phyloP scores from a whole-genome alignment of 2,888 invertebrate species.

The Nomada hirtipes region DNA sequence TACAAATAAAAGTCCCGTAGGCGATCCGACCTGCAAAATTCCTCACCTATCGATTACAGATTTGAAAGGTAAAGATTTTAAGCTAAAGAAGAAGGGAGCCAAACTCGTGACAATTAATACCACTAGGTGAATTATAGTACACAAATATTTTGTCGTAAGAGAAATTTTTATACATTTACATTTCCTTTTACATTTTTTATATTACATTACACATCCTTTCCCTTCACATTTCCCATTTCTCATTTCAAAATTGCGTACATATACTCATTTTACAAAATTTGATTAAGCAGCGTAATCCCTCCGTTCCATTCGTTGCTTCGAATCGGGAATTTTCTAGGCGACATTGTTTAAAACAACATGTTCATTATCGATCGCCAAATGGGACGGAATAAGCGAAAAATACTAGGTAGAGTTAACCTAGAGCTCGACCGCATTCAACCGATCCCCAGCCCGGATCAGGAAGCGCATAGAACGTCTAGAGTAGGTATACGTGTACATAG shows the following conservation, averaged over 20 bases:
- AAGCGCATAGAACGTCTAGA: conserved; percentile 32
- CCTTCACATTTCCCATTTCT: no score
- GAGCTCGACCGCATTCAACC: conserved; percentile 23
- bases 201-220: no score
- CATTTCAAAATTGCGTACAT: no score
- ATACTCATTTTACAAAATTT: no score
- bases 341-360: not conserved
- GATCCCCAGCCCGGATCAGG: conserved; percentile 39
- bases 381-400: conserved; percentile 23
- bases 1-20: conserved; percentile 5
- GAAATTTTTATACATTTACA: no score
- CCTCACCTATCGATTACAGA: not conserved
- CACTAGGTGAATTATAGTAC: no score
- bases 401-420: conserved; percentile 36
- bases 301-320: no score
- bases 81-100: not conserved
- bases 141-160: no score
- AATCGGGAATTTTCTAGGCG: no score
- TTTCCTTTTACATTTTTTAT: no score
- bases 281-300: no score
- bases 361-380: conserved; percentile 22
- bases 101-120: no score
- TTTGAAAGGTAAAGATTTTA: not conserved
- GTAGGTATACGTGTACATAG: conserved; percentile 19
- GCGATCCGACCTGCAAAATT: not conserved